A percentile compares a stretch with the other conserved stretches of the same genome.
These are phyloP conservation scores for Hirtodrosophila alboralis DNA, from an alignment of 2,888 invertebrate species.

Conservation along the genomic window DNA sequence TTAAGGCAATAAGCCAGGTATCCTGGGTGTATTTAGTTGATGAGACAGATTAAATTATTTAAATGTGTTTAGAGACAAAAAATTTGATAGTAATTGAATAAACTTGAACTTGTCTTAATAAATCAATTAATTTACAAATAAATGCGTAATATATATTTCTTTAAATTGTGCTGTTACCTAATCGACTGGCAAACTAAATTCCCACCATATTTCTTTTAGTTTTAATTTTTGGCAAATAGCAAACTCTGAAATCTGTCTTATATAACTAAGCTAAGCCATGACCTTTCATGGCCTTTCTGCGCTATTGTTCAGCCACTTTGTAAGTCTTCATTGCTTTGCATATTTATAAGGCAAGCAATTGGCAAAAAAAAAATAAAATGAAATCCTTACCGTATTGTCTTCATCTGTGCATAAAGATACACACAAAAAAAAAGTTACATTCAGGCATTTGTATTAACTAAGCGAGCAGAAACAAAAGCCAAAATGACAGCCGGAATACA, in stretches of 20 bases:
- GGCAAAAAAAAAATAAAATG: conserved; percentile 6
- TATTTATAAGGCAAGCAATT: conserved; percentile 58
- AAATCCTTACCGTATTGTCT: conserved; percentile 11
- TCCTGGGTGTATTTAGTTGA: conserved; percentile 26
- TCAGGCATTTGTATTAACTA: conserved; percentile 56
- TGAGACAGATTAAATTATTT: conserved; percentile 45
- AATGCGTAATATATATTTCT: too few relatives aligned
- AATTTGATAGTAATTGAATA: too few relatives aligned
- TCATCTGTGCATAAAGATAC: conserved; percentile 9
- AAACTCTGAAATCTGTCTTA: conserved; percentile 23
- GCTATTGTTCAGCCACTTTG: conserved; percentile 43
- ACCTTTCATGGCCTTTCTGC: conserved; percentile 34
- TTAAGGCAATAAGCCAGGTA: conserved; percentile 49
- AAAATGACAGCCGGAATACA: conserved; percentile 60
- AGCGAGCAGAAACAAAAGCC: conserved; percentile 48
- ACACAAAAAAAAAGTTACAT: conserved; percentile 21
- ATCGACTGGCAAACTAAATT: conserved; percentile 1
- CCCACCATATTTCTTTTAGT: background rate
- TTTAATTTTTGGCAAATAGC: conserved; percentile 4
- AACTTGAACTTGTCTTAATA: too few relatives aligned
- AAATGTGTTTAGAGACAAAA: too few relatives aligned
- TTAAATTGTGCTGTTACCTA: too few relatives aligned
- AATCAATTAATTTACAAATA: too few relatives aligned
- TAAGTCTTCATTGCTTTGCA: conserved; percentile 51
- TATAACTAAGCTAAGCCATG: conserved; percentile 39